phyloP scores from a whole-genome alignment of 2,888 invertebrate genomes.

The Epirrita christyi region DNA sequence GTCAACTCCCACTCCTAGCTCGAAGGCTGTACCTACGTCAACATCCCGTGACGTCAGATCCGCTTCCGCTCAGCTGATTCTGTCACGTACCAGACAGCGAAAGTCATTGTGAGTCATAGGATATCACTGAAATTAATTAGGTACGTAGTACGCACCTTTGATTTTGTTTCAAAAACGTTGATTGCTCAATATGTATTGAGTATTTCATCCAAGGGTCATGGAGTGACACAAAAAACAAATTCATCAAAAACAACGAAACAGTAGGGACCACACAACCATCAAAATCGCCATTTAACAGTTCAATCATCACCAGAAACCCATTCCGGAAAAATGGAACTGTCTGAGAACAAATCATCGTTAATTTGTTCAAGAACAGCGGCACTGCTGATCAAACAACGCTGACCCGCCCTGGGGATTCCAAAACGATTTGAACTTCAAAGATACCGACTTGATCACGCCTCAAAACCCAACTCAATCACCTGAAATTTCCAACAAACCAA shows the following conservation, averaged over 20 bases:
- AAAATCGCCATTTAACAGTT: slow-evolving; percentile 24
- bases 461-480: slow-evolving; percentile 22
- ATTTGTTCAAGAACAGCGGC: slow-evolving; percentile 65
- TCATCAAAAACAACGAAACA: slow-evolving; percentile 16
- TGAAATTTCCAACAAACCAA: slow-evolving; percentile 12
- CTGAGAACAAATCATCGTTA: slow-evolving; percentile 58
- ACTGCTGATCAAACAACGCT: slow-evolving; percentile 56
- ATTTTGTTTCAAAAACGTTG: too few species aligned
- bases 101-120: slow-evolving; percentile 46
- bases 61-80: slow-evolving; percentile 76
- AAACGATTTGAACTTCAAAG: slow-evolving; percentile 29
- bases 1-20: slow-evolving; percentile 5
- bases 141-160: too few species aligned
- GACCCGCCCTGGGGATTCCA: slow-evolving; percentile 43
- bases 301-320: slow-evolving; percentile 21
- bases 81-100: slow-evolving; percentile 55
- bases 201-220: too few species aligned
- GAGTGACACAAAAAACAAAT: too few species aligned
- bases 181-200: too few species aligned
- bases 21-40: slow-evolving; percentile 51
- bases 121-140: slow-evolving; percentile 1
- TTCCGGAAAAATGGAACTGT: slow-evolving; percentile 15
- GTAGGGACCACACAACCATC: slow-evolving; percentile 27
- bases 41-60: slow-evolving; percentile 78
- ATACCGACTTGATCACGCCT: slow-evolving; percentile 25